Evolutionary conservation across 1,140 invertebrate species (phyloP).

Genomic region (Sitophilus oryzae): DNA sequence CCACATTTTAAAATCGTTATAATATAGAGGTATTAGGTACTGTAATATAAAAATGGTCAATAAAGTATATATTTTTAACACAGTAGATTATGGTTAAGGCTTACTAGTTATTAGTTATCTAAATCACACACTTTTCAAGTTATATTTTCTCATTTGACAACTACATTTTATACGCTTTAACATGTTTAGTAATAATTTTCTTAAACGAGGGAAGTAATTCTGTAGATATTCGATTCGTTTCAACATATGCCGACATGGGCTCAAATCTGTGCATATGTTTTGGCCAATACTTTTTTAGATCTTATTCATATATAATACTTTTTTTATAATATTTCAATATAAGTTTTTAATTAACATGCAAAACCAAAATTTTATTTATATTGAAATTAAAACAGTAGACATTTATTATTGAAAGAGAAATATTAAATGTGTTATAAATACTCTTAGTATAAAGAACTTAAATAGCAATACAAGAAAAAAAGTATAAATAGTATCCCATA

Average conservation of each 20-base stretch:
- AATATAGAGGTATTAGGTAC: neutral
- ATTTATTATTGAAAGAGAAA: no score
- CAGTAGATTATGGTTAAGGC: neutral
- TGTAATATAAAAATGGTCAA: conserved; percentile 3
- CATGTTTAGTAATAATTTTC: neutral
- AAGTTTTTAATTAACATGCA: no score
- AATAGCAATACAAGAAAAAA: no score
- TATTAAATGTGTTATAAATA: no score
- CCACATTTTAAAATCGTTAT: neutral
- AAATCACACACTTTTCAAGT: neutral
- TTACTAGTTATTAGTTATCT: conserved; percentile 2
- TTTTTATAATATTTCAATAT: no score
- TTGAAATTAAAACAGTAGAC: no score
- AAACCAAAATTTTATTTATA: no score
- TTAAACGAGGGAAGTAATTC: neutral
- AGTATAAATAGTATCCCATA: no score
- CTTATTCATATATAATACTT: no score
- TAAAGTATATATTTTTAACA: conserved; percentile 2
- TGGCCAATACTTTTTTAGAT: no score
- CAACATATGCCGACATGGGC: conserved; percentile 1
- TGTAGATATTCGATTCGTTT: neutral
- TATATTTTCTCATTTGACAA: neutral
- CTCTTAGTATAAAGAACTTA: no score
- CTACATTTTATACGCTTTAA: neutral
- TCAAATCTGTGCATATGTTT: conserved; percentile 5